Conservation (phyloP, 2,113 vertebrate species). For the Pygathrix nemaeus region DNA sequence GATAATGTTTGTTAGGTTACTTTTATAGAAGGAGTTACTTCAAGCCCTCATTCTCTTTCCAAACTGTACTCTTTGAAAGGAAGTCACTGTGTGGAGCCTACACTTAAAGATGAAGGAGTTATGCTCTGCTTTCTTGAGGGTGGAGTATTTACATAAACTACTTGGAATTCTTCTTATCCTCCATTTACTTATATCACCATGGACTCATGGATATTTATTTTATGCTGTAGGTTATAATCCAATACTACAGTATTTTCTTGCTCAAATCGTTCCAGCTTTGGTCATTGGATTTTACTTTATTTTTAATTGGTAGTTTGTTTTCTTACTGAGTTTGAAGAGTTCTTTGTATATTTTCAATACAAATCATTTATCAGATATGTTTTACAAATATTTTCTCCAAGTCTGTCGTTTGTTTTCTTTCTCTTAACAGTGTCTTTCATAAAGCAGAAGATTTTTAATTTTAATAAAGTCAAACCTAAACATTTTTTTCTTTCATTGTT, state of each 20-base stretch:
- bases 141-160: neutral
- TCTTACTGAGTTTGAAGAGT: neutral
- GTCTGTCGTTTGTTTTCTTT: neutral
- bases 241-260: neutral
- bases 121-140: too few species aligned
- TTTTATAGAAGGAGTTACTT: neutral
- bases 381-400: neutral
- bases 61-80: neutral
- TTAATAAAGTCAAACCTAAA: neutral
- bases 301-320: constrained; percentile 11
- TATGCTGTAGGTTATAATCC: neutral
- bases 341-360: neutral
- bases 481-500: neutral
- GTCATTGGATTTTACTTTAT: neutral
- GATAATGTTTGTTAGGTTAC: neutral
- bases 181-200: neutral
- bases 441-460: neutral
- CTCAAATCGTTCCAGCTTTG: neutral
- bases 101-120: neutral
- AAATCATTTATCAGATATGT: neutral
- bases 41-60: neutral
- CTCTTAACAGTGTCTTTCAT: neutral
- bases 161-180: neutral
- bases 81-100: too few species aligned
- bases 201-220: neutral